Evolutionary conservation across 2,113 vertebrate genomes (phyloP), one percentile per base, ranked within the genome.

Genomic region (Ahaetulla prasina): DNA sequence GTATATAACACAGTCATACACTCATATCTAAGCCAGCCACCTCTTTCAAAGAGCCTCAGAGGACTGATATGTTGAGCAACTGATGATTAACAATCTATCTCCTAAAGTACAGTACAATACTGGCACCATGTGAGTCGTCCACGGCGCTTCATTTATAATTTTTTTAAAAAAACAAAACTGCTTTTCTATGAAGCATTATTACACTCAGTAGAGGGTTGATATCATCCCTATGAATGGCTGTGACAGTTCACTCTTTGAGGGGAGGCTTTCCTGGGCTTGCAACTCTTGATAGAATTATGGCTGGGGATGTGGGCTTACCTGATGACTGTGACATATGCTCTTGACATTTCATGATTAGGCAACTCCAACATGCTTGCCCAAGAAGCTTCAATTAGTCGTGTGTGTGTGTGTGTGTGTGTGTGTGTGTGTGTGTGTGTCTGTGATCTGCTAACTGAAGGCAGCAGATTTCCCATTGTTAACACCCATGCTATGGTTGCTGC

Each of bases 21-120:
- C 14, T 68, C 63, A 74, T 74, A 74, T n/a, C n/a, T 74, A 35
- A 18, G 14, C 8, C 35, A 35, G 12, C 12, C 25, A 39, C 25
- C 53, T 89, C 68, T 39, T 54, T 68, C 7, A 25, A 89, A 80
- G 39, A n/a, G 23, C 22, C 60, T 54, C 12, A 49, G 84, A 57
- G 22, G 45, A 23, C 22, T 92, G 86, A 39, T 47, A 53, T 22
- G 30, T 30, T 88, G 85, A 43, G 27, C 47, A 53, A 50, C 3
- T n/a, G 89, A 85, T 60, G 22, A 92, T 50, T 85, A 92, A 92
- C 68, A 57, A 43, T 50, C 52, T n/a, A 57, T 92, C 11, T 23
- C 12, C 85, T 88, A 50, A 92, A 85, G 74, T 85, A 45, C 43
- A 85, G 53, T 85, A n/a, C 43, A 50, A 74, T 47, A 89, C 1